Conservation (phyloP, 2,797 vertebrate genomes). For the Thunnus albacares region DNA sequence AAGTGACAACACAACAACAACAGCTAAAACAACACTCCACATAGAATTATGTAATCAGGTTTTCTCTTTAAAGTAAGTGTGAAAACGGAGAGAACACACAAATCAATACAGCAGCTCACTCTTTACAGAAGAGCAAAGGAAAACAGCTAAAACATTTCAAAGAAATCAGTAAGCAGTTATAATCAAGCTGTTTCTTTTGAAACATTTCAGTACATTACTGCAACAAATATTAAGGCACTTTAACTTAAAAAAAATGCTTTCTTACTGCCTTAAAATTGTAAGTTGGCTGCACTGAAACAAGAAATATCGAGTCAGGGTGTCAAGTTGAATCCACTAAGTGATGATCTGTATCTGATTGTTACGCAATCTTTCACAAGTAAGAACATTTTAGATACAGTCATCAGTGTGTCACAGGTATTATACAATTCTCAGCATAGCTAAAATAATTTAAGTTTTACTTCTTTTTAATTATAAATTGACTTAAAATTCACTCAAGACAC, state of each 20-base stretch:
- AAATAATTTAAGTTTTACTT: background rate
- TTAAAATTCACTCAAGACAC: background rate
- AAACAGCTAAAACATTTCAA: constrained; percentile 69
- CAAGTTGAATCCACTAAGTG: constrained; percentile 7
- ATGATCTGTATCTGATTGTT: constrained; percentile 17
- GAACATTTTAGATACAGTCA: constrained; percentile 1
- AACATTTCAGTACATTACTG: constrained; percentile 72
- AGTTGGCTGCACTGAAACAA: constrained; percentile 58
- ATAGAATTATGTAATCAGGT: constrained; percentile 58
- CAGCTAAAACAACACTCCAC: constrained; percentile 72
- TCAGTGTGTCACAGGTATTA: background rate
- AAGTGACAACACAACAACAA: constrained; percentile 76
- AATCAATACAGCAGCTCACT: constrained; percentile 61
- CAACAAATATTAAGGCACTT: constrained; percentile 87
- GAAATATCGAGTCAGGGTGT: constrained; percentile 12
- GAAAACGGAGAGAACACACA: constrained; percentile 68
- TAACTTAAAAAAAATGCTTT: constrained; percentile 77
- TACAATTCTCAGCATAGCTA: background rate
- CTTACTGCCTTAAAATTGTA: constrained; percentile 75
- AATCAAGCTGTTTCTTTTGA: constrained; percentile 64
- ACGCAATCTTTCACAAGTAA: background rate
- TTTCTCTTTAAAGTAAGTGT: constrained; percentile 50
- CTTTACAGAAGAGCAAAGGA: constrained; percentile 63
- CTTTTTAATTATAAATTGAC: background rate
- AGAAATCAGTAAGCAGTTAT: constrained; percentile 62